Evolutionary conservation across 2,797 vertebrate species (phyloP).

Genomic region (Melanotaenia pygmaea): DNA sequence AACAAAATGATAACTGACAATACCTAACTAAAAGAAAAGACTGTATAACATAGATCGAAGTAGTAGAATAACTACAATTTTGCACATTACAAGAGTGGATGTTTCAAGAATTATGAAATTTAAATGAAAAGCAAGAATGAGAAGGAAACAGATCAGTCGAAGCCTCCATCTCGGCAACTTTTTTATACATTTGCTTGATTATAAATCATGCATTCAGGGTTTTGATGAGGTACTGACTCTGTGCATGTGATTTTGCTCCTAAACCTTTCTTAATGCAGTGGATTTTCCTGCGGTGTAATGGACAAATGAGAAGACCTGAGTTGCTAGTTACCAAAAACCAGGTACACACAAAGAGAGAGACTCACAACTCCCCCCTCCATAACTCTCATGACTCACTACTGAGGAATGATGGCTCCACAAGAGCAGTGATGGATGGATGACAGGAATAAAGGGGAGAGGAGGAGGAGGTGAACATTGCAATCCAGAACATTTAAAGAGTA

Average conservation of each 20-base stretch:
- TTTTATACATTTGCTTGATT: neutral
- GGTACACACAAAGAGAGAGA: constrained; percentile 42
- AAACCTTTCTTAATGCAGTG: neutral
- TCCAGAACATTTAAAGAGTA: constrained; percentile 47
- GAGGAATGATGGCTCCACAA: constrained; percentile 67
- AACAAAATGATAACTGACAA: neutral
- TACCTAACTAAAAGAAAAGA: neutral
- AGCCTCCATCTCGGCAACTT: neutral
- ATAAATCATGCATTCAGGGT: neutral
- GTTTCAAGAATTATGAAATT: neutral
- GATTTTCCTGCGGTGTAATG: constrained; percentile 1
- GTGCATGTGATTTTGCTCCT: neutral
- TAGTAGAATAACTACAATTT: neutral
- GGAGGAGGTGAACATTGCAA: constrained; percentile 29
- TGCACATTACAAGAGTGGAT: neutral
- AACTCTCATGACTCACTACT: constrained; percentile 71
- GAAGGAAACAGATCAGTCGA: neutral
- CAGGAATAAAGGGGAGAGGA: constrained; percentile 36
- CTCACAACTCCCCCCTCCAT: constrained; percentile 39
- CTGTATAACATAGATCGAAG: neutral
- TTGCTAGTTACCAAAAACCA: constrained; percentile 39
- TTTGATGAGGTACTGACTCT: neutral
- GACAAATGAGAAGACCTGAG: constrained; percentile 26
- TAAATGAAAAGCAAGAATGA: neutral
- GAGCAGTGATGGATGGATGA: constrained; percentile 66